phyloP scores from a whole-genome alignment of 2,797 vertebrate genomes.

The Fringilla coelebs region DNA sequence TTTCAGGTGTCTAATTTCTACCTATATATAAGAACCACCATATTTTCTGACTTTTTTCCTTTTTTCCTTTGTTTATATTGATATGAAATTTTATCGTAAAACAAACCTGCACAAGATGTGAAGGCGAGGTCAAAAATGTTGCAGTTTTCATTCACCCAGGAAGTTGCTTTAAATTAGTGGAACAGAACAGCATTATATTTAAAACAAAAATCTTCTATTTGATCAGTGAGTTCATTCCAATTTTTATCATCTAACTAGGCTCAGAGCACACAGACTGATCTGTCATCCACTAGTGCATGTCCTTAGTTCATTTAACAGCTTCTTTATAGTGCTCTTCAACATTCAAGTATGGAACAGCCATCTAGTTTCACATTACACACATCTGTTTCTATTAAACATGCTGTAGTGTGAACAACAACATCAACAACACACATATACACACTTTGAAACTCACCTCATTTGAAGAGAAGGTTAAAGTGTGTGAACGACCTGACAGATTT shows the following conservation, averaged over 20 bases:
- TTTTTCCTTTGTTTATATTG: background rate
- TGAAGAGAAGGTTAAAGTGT: constrained; percentile 96
- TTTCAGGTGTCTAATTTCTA: background rate
- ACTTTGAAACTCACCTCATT: constrained; percentile 91
- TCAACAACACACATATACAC: constrained; percentile 72
- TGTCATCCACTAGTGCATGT: background rate
- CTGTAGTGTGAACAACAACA: constrained; percentile 57
- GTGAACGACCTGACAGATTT: constrained; percentile 92
- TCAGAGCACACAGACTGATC: background rate
- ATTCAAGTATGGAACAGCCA: background rate
- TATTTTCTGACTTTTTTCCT: background rate
- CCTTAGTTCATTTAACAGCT: background rate
- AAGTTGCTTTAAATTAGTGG: background rate
- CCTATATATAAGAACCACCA: background rate
- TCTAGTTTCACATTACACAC: constrained; percentile 25
- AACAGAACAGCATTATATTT: background rate
- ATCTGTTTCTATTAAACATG: constrained; percentile 29
- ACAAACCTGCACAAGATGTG: background rate
- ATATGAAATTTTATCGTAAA: background rate
- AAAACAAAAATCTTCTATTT: background rate
- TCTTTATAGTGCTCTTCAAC: constrained; percentile 14
- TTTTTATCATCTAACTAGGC: background rate
- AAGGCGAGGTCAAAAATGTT: background rate
- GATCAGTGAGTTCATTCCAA: background rate
- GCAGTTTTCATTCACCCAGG: background rate